These are phyloP conservation scores for Gallinago jamesoni DNA, from an alignment of 2,113 vertebrate genomes.

Conservation along the genomic window DNA sequence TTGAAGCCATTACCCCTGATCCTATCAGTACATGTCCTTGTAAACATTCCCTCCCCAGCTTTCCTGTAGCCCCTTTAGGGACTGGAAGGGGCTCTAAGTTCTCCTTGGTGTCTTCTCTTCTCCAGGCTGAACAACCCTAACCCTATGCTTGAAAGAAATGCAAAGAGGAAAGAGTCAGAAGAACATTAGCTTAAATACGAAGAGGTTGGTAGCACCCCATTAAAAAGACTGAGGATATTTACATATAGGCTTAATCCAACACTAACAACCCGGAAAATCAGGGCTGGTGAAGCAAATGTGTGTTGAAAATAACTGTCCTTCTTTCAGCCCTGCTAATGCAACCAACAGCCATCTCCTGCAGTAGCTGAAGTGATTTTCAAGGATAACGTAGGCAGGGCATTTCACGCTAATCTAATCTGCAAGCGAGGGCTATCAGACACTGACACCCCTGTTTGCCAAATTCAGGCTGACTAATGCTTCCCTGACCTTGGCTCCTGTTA, in stretches of 20 bases:
- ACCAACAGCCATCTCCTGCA: background rate
- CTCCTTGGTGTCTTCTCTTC: background rate
- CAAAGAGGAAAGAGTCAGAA: background rate
- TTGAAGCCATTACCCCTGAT: background rate
- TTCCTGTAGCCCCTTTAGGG: background rate
- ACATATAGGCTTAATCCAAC: background rate
- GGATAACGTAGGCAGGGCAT: background rate
- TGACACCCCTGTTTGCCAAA: background rate
- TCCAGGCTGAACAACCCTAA: background rate
- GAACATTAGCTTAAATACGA: background rate
- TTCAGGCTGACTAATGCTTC: slow-evolving; percentile 41
- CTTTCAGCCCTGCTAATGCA: background rate
- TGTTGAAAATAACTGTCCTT: background rate
- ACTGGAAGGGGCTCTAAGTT: background rate
- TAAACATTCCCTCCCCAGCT: background rate
- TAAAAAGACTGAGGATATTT: background rate
- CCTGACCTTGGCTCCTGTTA: slow-evolving; percentile 57
- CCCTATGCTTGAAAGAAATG: background rate
- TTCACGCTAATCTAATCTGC: slow-evolving; percentile 38
- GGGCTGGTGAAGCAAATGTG: background rate
- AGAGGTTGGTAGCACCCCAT: background rate
- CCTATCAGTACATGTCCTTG: background rate
- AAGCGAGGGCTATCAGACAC: background rate
- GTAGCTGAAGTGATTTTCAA: slow-evolving; percentile 31
- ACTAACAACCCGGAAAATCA: background rate